phyloP scores from a whole-genome alignment of 2,113 vertebrate genomes.

The Callospermophilus lateralis region DNA sequence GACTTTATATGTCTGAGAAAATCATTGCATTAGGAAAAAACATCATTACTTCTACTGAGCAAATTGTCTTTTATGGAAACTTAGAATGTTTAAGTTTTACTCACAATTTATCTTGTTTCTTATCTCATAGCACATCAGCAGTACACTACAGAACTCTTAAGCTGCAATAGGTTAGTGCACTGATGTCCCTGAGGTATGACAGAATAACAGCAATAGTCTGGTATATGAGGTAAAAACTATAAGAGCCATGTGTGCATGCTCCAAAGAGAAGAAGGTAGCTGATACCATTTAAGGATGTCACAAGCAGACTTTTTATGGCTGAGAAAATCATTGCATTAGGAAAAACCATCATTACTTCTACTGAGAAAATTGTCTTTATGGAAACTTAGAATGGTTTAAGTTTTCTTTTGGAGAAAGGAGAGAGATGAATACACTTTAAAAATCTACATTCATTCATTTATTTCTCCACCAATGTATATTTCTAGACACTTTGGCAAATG shows the following conservation, averaged over 20 bases:
- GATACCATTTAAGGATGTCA: not conserved
- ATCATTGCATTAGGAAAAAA: not conserved
- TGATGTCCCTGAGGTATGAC: not conserved
- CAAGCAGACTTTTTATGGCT: not conserved
- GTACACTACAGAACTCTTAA: not conserved
- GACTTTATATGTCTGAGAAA: not conserved
- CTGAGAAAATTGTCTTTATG: not conserved
- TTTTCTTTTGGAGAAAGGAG: not conserved
- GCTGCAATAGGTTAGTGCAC: not conserved
- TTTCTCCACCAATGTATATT: not conserved
- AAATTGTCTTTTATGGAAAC: not conserved
- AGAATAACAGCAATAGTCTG: not conserved
- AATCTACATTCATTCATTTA: not conserved
- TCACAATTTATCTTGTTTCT: not conserved
- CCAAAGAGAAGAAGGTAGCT: not conserved
- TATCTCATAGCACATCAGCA: not conserved
- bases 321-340: not conserved
- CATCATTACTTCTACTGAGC: not conserved
- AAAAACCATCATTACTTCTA: not conserved
- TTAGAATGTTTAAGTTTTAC: not conserved
- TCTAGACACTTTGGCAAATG: not conserved
- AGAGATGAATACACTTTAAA: not conserved
- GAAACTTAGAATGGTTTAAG: not conserved
- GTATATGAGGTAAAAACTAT: not conserved
- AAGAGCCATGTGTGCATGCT: not conserved